Conservation (phyloP, 1,140 invertebrate species). For the Drosophila ananassae region DNA sequence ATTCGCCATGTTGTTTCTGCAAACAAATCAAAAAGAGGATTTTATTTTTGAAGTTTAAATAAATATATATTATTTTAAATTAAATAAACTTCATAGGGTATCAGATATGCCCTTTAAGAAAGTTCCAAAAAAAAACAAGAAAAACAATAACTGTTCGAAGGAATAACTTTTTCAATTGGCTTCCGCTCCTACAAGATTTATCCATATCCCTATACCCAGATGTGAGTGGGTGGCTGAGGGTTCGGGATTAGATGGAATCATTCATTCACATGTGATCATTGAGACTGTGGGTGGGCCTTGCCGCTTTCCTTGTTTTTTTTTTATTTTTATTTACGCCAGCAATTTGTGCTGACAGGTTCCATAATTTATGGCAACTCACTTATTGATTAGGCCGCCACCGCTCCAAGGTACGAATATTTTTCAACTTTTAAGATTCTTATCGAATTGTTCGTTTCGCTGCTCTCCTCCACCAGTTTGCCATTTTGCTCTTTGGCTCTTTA, state of each 20-base stretch:
- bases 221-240: constrained; percentile 1
- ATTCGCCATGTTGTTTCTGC: no score
- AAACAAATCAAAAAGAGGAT: neutral
- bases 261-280: constrained; percentile 66
- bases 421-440: constrained; percentile 55
- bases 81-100: neutral
- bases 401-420: constrained; percentile 32
- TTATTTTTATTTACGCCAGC: constrained; percentile 54
- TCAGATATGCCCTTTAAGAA: constrained; percentile 7
- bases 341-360: constrained; percentile 65
- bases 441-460: constrained; percentile 19
- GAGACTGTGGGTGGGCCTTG: constrained; percentile 11
- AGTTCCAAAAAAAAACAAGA: constrained; percentile 23
- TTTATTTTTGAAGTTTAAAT: neutral
- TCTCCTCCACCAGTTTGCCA: constrained; percentile 1
- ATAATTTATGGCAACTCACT: constrained; percentile 74
- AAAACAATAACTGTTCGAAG: constrained; percentile 52
- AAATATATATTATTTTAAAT: constrained; percentile 2
- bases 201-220: neutral
- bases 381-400: constrained; percentile 63
- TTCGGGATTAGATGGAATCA: constrained; percentile 57
- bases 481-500: constrained; percentile 20
- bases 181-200: constrained; percentile 47
- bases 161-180: constrained; percentile 77
- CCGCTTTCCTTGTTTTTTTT: constrained; percentile 3